Percentiles rank a stretch among this genome's conserved stretches.
Evolutionary conservation across 30 jellyfish, hydroid and myxozoan species (phyloP).

Genomic region (Cassiopea xamachana): DNA sequence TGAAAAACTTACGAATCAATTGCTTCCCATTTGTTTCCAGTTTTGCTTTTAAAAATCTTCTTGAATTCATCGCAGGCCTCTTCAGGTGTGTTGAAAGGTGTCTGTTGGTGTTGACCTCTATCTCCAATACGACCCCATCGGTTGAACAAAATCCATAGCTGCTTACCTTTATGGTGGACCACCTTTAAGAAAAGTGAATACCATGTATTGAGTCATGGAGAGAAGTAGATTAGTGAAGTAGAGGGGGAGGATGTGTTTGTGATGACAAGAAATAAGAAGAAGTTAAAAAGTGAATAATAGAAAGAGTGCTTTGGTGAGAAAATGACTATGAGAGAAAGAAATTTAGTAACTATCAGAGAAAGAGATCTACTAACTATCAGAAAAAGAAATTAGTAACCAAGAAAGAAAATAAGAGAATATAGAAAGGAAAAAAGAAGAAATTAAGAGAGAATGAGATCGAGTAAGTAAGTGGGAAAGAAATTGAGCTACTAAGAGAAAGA

Average conservation of each 20-base stretch:
- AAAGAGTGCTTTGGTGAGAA: neutral
- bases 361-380: too few relatives aligned
- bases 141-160: conserved; percentile 77
- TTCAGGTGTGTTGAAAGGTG: conserved; percentile 76
- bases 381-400: neutral
- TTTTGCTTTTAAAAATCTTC: conserved; percentile 77
- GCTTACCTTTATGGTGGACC: conserved; percentile 75
- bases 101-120: conserved; percentile 86
- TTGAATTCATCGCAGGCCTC: conserved; percentile 78
- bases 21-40: conserved; percentile 83
- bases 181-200: conserved; percentile 31
- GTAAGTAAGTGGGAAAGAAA: too few relatives aligned
- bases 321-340: too few relatives aligned
- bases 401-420: neutral
- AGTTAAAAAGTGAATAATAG: neutral
- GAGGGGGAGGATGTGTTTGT: neutral
- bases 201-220: neutral
- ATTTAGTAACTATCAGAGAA: too few relatives aligned
- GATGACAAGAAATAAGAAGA: neutral
- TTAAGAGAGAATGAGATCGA: too few relatives aligned
- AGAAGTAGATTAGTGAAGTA: neutral
- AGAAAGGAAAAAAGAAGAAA: neutral
- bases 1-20: conserved; percentile 12
- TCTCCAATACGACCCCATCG: conserved; percentile 84
- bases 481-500: too few relatives aligned